Evolutionary conservation across 2,888 invertebrate genomes (phyloP).

Genomic region (Lobophora halterata): DNA sequence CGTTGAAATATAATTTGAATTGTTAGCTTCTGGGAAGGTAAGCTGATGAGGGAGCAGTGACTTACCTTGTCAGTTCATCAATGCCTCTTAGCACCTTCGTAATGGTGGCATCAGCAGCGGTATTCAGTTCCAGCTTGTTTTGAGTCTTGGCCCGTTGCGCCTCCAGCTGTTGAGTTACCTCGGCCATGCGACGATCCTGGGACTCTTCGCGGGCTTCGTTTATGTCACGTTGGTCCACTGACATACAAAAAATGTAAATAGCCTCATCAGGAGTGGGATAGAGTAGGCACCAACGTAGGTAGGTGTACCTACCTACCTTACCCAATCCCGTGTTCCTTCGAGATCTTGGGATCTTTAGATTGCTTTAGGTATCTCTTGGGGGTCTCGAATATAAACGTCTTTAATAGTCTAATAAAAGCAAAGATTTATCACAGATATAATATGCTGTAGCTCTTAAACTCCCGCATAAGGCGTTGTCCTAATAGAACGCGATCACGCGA

Average conservation of each 20-base stretch:
- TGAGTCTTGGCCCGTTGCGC: slow-evolving; percentile 37
- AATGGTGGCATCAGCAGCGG: slow-evolving; percentile 46
- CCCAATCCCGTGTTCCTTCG: no score
- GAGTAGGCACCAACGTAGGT: neutral
- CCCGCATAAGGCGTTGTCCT: no score
- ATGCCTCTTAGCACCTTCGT: slow-evolving; percentile 55
- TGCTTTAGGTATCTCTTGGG: no score
- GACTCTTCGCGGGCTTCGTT: slow-evolving; percentile 61
- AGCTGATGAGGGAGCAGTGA: no score
- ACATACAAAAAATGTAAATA: neutral
- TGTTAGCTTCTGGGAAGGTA: neutral
- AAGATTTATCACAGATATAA: no score
- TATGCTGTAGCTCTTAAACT: no score
- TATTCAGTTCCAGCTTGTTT: slow-evolving; percentile 41
- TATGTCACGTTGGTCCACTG: slow-evolving; percentile 67
- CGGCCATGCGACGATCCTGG: slow-evolving; percentile 46
- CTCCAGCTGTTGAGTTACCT: slow-evolving; percentile 38
- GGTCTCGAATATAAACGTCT: no score
- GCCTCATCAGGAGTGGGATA: neutral
- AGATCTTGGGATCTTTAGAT: no score
- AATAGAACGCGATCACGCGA: no score
- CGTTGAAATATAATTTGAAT: no score
- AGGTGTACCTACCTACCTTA: no score
- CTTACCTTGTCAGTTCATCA: slow-evolving; percentile 59
- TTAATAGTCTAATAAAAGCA: no score